Conservation (phyloP, 2,797 vertebrate species). For the Rhabdomys pumilio region DNA sequence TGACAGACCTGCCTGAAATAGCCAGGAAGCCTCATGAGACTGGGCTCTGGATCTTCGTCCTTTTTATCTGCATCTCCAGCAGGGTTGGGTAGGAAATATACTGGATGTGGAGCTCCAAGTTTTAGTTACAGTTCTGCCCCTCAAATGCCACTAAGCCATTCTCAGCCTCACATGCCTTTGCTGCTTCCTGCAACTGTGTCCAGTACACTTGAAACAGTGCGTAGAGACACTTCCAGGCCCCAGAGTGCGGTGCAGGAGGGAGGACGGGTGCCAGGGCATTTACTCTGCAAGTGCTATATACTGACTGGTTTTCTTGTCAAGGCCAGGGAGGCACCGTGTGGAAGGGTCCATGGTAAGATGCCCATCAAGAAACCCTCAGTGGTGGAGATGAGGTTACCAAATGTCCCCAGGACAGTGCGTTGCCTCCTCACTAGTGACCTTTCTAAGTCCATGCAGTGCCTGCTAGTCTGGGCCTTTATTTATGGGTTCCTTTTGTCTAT, state of each 20-base stretch:
- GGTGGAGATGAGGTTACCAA: not conserved
- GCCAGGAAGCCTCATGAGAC: not conserved
- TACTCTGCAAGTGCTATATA: not conserved
- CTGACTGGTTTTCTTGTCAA: not conserved
- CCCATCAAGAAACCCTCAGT: not conserved
- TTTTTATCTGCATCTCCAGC: not conserved
- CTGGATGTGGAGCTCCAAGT: accelerated
- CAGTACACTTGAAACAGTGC: not conserved
- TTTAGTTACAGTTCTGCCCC: not conserved
- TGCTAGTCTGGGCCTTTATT: not conserved
- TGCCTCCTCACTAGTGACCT: not conserved
- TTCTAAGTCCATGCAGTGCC: not conserved
- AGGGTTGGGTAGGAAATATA: not conserved
- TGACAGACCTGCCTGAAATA: not conserved
- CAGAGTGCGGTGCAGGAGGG: not conserved
- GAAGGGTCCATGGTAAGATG: too few species aligned
- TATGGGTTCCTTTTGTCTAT: not conserved
- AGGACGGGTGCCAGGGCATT: not conserved
- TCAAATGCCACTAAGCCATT: not conserved
- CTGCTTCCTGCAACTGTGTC: not conserved
- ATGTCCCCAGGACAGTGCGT: not conserved
- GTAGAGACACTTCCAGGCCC: not conserved
- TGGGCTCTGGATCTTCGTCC: not conserved
- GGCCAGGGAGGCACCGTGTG: not conserved
- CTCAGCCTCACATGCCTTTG: not conserved